Conservation (phyloP, 1,140 invertebrate species). For the Apis florea region DNA sequence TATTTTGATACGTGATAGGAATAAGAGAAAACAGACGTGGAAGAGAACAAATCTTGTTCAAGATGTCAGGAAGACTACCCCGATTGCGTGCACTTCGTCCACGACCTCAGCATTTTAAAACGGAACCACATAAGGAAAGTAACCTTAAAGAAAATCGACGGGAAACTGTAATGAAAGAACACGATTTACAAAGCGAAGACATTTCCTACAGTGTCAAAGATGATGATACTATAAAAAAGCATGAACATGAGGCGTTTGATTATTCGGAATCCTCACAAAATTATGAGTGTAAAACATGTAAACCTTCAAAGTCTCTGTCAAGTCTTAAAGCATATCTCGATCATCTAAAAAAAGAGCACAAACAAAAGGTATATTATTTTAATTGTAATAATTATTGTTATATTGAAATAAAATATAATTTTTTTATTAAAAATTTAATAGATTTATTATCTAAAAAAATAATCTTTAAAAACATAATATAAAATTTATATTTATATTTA, state of each 20-base stretch:
- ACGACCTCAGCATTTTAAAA: conserved; percentile 54
- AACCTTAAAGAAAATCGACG: conserved; percentile 53
- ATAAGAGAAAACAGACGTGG: conserved; percentile 42
- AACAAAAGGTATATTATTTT: conserved; percentile 77
- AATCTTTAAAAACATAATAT: no score
- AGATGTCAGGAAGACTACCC: conserved; percentile 65
- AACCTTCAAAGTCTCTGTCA: conserved; percentile 67
- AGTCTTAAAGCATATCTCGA: conserved; percentile 84
- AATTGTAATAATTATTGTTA: neutral
- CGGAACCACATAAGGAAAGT: conserved; percentile 31
- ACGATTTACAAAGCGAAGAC: neutral
- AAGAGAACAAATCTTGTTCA: conserved; percentile 43
- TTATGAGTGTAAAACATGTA: conserved; percentile 73
- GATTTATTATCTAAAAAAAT: neutral
- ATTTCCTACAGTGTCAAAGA: conserved; percentile 40
- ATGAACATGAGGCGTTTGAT: conserved; percentile 10
- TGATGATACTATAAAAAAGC: conserved; percentile 45
- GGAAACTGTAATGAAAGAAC: conserved; percentile 22
- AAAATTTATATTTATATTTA: neutral
- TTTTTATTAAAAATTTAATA: neutral
- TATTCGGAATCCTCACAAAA: conserved; percentile 22
- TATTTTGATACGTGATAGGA: conserved; percentile 40
- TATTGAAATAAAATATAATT: neutral
- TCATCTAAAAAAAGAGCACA: conserved; percentile 83
- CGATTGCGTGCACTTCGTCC: conserved; percentile 70